phyloP scores from a whole-genome alignment of 2,113 vertebrate genomes.

The Cranoglanis bouderius region DNA sequence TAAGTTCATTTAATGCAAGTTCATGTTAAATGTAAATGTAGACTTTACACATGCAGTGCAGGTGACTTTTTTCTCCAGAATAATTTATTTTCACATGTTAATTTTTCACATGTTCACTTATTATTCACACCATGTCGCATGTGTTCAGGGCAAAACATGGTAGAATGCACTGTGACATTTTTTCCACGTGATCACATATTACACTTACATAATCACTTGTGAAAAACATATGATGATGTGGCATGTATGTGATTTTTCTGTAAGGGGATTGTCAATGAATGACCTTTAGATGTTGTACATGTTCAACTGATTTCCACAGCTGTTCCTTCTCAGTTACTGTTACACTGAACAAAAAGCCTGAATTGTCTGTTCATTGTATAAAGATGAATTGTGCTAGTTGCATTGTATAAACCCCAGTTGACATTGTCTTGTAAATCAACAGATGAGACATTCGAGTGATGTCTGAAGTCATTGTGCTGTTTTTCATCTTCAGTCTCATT shows the following conservation, averaged over 20 bases:
- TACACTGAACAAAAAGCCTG: conserved; percentile 8
- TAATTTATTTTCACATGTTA: not conserved
- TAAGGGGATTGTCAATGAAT: not conserved
- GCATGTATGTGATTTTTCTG: not conserved
- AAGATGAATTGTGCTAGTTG: not conserved
- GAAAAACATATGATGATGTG: not conserved
- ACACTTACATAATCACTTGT: not conserved
- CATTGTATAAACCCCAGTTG: not conserved
- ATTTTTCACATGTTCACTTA: not conserved
- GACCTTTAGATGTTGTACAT: not conserved
- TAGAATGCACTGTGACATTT: not conserved
- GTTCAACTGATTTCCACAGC: not conserved
- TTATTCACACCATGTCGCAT: not conserved
- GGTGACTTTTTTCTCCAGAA: not conserved
- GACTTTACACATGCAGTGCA: not conserved
- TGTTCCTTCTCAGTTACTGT: not conserved
- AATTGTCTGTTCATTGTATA: conserved; percentile 8
- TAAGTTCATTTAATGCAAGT: not conserved
- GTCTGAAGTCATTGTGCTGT: not conserved
- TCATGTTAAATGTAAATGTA: not conserved
- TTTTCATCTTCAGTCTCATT: not conserved
- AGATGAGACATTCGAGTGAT: not conserved
- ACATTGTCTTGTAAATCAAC: conserved; percentile 9
- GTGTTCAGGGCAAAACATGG: not conserved
- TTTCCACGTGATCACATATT: not conserved